Percentiles rank a stretch among this genome's conserved stretches.
phyloP scores from a whole-genome alignment of 64 coral and sea anemone species.

The Pocillopora damicornis region DNA sequence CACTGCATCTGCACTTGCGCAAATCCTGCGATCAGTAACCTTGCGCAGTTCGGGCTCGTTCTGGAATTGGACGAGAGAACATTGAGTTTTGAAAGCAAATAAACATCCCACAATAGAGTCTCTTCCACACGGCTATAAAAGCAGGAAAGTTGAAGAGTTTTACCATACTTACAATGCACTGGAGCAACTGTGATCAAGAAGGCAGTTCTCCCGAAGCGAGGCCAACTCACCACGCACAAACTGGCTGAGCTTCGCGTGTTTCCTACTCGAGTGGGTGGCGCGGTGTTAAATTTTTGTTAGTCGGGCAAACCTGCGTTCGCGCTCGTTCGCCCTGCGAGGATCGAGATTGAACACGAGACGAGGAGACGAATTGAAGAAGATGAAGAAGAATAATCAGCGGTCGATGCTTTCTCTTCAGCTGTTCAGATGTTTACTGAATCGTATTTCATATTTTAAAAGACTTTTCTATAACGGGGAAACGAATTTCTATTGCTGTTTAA shows the following conservation, averaged over 20 bases:
- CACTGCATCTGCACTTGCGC: not conserved
- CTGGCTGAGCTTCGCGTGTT: constrained; percentile 63
- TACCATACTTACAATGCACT: constrained; percentile 94
- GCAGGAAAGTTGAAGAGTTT: constrained; percentile 14
- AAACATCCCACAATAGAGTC: constrained; percentile 7
- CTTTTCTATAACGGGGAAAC: no score
- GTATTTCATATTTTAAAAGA: no score
- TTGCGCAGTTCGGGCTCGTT: not conserved
- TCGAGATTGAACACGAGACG: constrained; percentile 26
- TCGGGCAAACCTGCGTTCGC: constrained; percentile 73
- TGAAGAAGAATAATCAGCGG: no score
- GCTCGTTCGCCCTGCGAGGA: constrained; percentile 53
- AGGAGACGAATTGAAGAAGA: not conserved
- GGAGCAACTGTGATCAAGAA: constrained; percentile 91
- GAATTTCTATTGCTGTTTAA: no score
- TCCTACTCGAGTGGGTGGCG: constrained; percentile 52
- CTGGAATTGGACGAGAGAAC: not conserved
- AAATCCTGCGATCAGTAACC: not conserved
- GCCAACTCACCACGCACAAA: constrained; percentile 58
- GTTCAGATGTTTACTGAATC: no score
- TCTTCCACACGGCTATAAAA: constrained; percentile 39
- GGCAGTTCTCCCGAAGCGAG: constrained; percentile 85
- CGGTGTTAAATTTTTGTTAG: constrained; percentile 93
- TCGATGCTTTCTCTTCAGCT: no score
- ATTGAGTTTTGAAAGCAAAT: not conserved